Evolutionary conservation across 2,888 invertebrate genomes (phyloP).

Genomic region (Tortrix viridana): DNA sequence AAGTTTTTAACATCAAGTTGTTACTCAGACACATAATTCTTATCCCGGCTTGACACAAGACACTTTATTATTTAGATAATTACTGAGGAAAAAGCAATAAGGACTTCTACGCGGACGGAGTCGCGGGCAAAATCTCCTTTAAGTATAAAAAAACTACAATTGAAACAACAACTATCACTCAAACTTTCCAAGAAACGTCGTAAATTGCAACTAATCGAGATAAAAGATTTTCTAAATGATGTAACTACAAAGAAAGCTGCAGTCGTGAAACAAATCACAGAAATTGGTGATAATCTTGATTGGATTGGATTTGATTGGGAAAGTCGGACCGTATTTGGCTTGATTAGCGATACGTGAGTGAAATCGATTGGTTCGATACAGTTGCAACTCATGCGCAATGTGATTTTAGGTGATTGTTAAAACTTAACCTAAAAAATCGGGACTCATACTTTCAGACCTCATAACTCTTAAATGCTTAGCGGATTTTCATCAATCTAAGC

Average conservation of each 20-base stretch:
- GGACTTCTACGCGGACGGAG: no score
- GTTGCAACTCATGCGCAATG: neutral
- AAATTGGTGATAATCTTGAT: slow-evolving; percentile 8
- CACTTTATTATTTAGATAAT: no score
- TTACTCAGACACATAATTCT: no score
- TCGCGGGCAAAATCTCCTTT: no score
- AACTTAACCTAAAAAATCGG: no score
- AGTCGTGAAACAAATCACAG: slow-evolving; percentile 4
- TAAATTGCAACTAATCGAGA: slow-evolving; percentile 16
- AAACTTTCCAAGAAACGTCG: slow-evolving; percentile 13
- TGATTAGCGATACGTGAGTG: slow-evolving; percentile 12
- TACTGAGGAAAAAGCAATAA: no score
- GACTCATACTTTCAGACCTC: no score
- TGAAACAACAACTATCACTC: neutral
- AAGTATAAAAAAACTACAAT: neutral
- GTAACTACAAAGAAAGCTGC: slow-evolving; percentile 10
- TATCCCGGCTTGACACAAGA: no score
- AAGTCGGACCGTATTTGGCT: neutral
- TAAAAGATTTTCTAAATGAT: slow-evolving; percentile 20
- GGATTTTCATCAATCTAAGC: no score
- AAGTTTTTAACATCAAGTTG: no score
- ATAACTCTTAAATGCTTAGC: no score
- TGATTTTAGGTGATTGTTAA: no score
- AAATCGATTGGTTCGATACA: neutral
- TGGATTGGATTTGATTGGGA: slow-evolving; percentile 5